Percentiles rank a stretch among this genome's conserved stretches.
Evolutionary conservation across 2,797 vertebrate species (phyloP).

Genomic region (Periophthalmus magnuspinnatus): DNA sequence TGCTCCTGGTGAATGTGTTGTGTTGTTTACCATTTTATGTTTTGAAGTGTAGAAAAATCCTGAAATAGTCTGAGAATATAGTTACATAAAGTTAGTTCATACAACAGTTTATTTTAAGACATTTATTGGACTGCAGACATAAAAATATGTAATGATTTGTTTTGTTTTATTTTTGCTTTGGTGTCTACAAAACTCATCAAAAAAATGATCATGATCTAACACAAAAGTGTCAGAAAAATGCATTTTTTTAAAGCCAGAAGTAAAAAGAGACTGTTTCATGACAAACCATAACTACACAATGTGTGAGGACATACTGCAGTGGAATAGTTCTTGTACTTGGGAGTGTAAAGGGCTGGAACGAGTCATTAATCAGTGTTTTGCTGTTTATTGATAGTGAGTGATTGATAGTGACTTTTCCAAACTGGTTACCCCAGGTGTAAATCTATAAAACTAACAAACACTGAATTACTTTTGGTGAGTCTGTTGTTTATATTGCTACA

Average conservation of each 20-base stretch:
- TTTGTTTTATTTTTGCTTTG: slow-evolving; percentile 39
- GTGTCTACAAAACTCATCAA: slow-evolving; percentile 46
- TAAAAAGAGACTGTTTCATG: slow-evolving; percentile 27
- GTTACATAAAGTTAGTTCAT: neutral
- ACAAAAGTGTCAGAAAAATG: slow-evolving; percentile 5
- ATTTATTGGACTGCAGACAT: slow-evolving; percentile 52
- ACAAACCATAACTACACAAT: slow-evolving; percentile 43
- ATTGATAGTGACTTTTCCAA: neutral
- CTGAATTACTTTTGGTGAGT: neutral
- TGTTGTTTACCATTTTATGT: neutral
- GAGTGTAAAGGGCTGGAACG: neutral
- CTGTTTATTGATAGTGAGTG: neutral
- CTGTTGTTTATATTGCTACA: neutral
- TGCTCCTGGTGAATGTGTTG: neutral
- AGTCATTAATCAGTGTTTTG: neutral
- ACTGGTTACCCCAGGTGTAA: neutral
- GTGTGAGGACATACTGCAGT: slow-evolving; percentile 2
- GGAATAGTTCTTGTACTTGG: neutral
- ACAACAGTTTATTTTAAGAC: slow-evolving; percentile 13
- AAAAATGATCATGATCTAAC: slow-evolving; percentile 15
- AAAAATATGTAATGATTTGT: slow-evolving; percentile 37
- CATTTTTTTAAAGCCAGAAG: slow-evolving; percentile 19
- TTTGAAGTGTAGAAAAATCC: neutral
- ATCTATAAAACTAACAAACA: neutral
- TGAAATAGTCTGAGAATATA: neutral